Evolutionary conservation across 1,140 invertebrate genomes (phyloP), one percentile per base, ranked within the genome.

Genomic region (Diuraphis noxia): DNA sequence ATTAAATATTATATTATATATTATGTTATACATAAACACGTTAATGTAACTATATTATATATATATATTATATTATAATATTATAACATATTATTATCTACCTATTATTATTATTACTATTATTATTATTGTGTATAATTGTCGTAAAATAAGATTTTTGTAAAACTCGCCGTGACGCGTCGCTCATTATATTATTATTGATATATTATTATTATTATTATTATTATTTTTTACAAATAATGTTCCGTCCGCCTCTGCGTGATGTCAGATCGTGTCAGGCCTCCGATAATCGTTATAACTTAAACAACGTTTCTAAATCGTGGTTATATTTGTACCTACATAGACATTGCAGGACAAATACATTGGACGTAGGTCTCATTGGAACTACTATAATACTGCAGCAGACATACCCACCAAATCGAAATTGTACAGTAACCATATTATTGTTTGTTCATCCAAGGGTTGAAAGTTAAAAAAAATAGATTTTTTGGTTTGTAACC

Each of bases 171-270:
- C 36, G 36, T 88, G 36, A 88, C 86, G 52, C 36, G 36, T 88
- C 86, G 86, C 86, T 88, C 86, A 88, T 88, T 38, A 88, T 85
- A 85, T 84, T 84, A 84, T 85, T 85, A 34, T 72, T n/a, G 21
- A 46, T 46, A 9, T 46, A 46, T 34, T 85, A 85, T 85, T 38
- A 46, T 85, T 85, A 46, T 52, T 52, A 38, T 49, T 49, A 7
- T 84, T 85, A 85, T 52, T 25, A 43, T 43, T 52, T 30, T 43
- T 46, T 34, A 46, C 40, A 85, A 8, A 86, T 52, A 52, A 36
- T n/a, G 43, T 86, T 52, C 43, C 85, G 85, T 86, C 85, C 25
- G 81, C 36, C 81, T 81, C 23, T 5, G 34, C 38, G 79, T 19
- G 34, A 49, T 79, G 36, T 9, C 34, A 1, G 30, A 30, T 84